Conservation (phyloP, 2,797 vertebrate genomes). For the Pseudomugil tenellus region DNA sequence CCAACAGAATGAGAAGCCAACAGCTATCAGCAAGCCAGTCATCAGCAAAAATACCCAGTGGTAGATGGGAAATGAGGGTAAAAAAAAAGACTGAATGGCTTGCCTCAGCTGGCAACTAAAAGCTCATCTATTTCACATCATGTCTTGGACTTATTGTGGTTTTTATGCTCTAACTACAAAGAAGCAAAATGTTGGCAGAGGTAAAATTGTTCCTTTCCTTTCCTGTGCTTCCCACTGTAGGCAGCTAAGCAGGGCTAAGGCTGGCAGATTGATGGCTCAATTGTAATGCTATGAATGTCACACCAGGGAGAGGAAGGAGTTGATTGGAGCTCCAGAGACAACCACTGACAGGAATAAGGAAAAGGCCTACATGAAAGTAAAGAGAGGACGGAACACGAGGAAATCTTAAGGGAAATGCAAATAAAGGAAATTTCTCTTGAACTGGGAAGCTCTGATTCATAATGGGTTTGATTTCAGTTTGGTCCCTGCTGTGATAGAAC, state of each 20-base stretch:
- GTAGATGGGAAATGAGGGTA: constrained; percentile 54
- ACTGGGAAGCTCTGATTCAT: constrained; percentile 20
- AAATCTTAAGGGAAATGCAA: constrained; percentile 1
- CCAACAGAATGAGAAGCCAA: constrained; percentile 44
- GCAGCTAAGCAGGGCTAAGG: constrained; percentile 47
- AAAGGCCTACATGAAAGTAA: constrained; percentile 46
- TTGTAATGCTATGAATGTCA: constrained; percentile 76
- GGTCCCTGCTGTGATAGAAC: constrained; percentile 37
- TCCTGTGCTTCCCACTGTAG: constrained; percentile 47
- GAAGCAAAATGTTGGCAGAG: constrained; percentile 46
- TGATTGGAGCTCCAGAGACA: constrained; percentile 61
- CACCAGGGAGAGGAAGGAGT: constrained; percentile 58
- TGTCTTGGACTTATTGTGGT: constrained; percentile 52
- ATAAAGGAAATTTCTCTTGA: constrained; percentile 13
- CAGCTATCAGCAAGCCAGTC: constrained; percentile 55
- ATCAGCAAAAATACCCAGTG: constrained; percentile 56
- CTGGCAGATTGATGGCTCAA: constrained; percentile 80
- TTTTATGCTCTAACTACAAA: constrained; percentile 44
- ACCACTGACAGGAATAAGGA: constrained; percentile 66
- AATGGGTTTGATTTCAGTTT: constrained; percentile 48
- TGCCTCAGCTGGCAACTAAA: constrained; percentile 57
- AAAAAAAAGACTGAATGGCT: constrained; percentile 46
- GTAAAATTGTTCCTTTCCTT: constrained; percentile 52
- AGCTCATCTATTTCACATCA: constrained; percentile 54
- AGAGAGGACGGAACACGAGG: constrained; percentile 3